Base-by-base conservation (phyloP, 1,140 invertebrate species). In the Tetragnatha versicolor region DNA sequence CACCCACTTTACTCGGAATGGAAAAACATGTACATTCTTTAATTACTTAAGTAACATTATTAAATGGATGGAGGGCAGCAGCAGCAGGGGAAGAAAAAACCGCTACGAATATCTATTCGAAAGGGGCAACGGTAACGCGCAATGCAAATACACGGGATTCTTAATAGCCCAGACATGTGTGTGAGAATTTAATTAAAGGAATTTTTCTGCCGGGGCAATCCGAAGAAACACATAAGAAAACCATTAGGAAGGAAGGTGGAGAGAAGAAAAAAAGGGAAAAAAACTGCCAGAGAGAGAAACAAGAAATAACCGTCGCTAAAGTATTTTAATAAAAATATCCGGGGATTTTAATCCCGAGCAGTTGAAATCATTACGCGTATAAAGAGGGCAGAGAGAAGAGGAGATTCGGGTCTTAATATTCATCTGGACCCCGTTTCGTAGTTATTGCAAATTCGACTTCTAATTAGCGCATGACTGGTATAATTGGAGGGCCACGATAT, bases 21-120 rank as follows among this genome's bases (percentile, higher is more conserved):
- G n/a, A 75, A 63, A 51, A 73, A 75, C 25, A 51, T 14, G 27
- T 63, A 63, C 72, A 45, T 49, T 49, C 55, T 75, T 53, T 75
- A 75, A 75, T 75, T 75, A 75, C 72, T 63, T 75, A 72, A 72
- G 53, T 55, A 75, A 61, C 42, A 45, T 75, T 75, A 75, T 75
- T 61, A 75, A 75, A 70, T 70, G 68, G n/a, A n/a, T 65, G 35
- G 22, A 73, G 63, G 29, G 33, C 27, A 60, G n/a, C 12, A 7
- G 39, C 7, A 42, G 39, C 7, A 42, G 17, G 17, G 17, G 17
- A 42, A 7, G 39, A 7, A 42, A 42, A 42, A 42, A 9, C n/a
- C n/a, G n/a, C n/a, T n/a, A n/a, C n/a, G n/a, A n/a, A n/a, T n/a
- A n/a, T n/a, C n/a, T n/a, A n/a, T n/a, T n/a, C n/a, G n/a, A n/a